Evolutionary conservation across 2,888 invertebrate species (phyloP).

Genomic region (Andrena bucephala): DNA sequence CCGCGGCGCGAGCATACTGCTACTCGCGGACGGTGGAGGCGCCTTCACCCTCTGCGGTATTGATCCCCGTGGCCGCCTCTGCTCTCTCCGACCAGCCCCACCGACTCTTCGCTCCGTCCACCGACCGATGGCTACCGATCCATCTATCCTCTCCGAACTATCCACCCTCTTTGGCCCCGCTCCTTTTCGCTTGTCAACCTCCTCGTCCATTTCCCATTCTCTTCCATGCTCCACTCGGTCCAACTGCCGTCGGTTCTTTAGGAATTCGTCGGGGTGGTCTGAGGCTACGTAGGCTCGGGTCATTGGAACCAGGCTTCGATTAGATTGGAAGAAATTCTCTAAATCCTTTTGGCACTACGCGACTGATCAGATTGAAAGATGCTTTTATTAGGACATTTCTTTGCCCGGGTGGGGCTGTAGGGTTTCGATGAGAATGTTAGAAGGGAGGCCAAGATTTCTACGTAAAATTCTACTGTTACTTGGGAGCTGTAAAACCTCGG

Average conservation of each 20-base stretch:
- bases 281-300: too few relatives aligned
- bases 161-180: not conserved
- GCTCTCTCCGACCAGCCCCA: conserved; percentile 39
- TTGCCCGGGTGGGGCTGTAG: not conserved
- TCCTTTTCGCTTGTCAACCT: not conserved
- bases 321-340: too few relatives aligned
- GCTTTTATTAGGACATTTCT: too few relatives aligned
- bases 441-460: not conserved
- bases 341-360: too few relatives aligned
- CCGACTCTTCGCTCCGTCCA: conserved; percentile 37
- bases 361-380: too few relatives aligned
- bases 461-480: not conserved
- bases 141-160: conserved; percentile 17
- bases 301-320: too few relatives aligned
- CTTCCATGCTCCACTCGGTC: not conserved
- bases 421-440: not conserved
- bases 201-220: not conserved
- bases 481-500: conserved; percentile 6
- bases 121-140: conserved; percentile 54
- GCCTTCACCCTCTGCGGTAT: conserved; percentile 76
- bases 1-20: conserved; percentile 81
- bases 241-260: not conserved
- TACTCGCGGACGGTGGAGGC: conserved; percentile 71
- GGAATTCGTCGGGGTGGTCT: not conserved
- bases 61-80: conserved; percentile 75